Percentiles rank a stretch among this genome's conserved stretches.
Conservation (phyloP, 2,888 invertebrate genomes). For the Andrena bicolor region DNA sequence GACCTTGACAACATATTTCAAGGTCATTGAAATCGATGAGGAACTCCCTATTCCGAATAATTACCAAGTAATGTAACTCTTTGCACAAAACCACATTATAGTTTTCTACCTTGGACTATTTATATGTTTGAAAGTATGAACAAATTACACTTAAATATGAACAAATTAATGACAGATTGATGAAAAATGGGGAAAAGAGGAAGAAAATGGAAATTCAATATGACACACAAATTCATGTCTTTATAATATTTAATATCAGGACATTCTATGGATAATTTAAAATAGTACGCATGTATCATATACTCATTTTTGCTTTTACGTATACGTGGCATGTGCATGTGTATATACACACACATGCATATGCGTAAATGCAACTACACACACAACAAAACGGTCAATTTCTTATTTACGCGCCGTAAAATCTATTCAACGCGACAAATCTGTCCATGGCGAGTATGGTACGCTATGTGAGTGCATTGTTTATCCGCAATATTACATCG, state of each 20-base stretch:
- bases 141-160: too few relatives aligned
- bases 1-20: too few relatives aligned
- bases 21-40: too few relatives aligned
- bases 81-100: too few relatives aligned
- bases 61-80: too few relatives aligned
- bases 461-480: background rate
- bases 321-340: conserved; percentile 53
- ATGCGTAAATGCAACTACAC: conserved; percentile 77
- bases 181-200: background rate
- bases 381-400: conserved; percentile 80
- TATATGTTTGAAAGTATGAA: too few relatives aligned
- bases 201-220: conserved; percentile 47
- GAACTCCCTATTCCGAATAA: too few relatives aligned
- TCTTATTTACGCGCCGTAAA: conserved; percentile 68
- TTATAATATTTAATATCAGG: conserved; percentile 83
- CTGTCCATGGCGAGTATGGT: background rate
- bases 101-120: background rate
- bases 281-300: conserved; percentile 78
- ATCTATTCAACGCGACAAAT: conserved; percentile 31
- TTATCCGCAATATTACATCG: background rate
- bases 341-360: conserved; percentile 15
- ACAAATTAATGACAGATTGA: background rate
- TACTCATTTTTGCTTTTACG: conserved; percentile 71
- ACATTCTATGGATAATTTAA: conserved; percentile 84
- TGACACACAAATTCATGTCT: conserved; percentile 79